Conservation (phyloP, 2,888 invertebrate genomes). For the Harpagoxenus sublaevis region DNA sequence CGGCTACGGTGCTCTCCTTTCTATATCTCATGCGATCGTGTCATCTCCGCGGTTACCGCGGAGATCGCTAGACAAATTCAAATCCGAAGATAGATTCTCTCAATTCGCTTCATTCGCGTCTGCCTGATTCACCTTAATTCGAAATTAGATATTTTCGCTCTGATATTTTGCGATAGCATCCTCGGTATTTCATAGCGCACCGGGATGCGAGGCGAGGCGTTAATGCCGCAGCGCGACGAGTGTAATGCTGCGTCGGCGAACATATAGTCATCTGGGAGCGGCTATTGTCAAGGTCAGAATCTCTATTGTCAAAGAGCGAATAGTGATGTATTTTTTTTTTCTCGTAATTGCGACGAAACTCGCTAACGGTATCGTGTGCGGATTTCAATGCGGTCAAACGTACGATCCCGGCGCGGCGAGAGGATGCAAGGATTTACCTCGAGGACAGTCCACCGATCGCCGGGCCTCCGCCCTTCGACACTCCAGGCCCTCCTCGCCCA, state of each 20-base stretch:
- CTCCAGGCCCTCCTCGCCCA: constrained; percentile 84
- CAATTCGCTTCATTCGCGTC: background rate
- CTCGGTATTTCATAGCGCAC: background rate
- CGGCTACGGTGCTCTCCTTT: constrained; percentile 1
- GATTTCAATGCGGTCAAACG: constrained; percentile 14
- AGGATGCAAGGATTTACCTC: constrained; percentile 78
- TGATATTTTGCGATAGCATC: background rate
- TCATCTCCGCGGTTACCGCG: background rate
- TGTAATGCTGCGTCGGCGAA: constrained; percentile 59
- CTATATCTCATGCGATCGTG: background rate
- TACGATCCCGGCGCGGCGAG: background rate
- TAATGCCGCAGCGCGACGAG: background rate
- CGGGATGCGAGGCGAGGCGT: constrained; percentile 8
- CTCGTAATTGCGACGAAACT: constrained; percentile 45
- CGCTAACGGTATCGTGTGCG: constrained; percentile 6
- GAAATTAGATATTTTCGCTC: background rate
- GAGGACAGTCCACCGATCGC: constrained; percentile 84
- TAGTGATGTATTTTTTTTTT: constrained; percentile 38
- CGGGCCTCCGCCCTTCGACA: constrained; percentile 85
- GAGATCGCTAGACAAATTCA: background rate
- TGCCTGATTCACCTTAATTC: background rate
- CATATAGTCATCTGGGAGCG: constrained; percentile 71
- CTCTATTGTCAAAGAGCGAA: constrained; percentile 62
- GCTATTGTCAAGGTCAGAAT: constrained; percentile 76
- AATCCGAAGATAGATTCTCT: background rate